Evolutionary conservation across 2,888 invertebrate genomes (phyloP).

Genomic region (Coleophora deauratella): DNA sequence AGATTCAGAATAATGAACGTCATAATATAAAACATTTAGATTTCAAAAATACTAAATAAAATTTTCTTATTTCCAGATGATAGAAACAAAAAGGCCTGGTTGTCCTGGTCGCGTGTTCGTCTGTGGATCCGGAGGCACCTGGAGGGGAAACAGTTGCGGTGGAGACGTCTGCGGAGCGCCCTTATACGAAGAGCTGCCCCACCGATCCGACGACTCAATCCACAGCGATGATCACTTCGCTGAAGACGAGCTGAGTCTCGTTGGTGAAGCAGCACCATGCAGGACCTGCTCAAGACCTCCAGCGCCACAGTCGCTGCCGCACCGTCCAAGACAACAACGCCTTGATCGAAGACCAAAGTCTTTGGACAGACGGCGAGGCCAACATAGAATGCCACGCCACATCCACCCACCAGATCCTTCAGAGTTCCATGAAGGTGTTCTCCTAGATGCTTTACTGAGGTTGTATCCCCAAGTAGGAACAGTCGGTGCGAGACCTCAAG

Average conservation of each 20-base stretch:
- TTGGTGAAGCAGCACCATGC: constrained; percentile 64
- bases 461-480: constrained; percentile 82
- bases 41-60: too few species aligned
- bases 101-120: constrained; percentile 78
- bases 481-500: constrained; percentile 70
- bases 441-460: constrained; percentile 81
- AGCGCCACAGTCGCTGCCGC: constrained; percentile 67
- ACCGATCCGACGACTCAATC: constrained; percentile 72
- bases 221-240: constrained; percentile 90
- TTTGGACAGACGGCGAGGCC: constrained; percentile 65
- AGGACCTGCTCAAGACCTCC: constrained; percentile 67
- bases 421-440: constrained; percentile 86
- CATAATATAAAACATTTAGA: too few species aligned
- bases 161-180: constrained; percentile 76
- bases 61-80: constrained; percentile 76
- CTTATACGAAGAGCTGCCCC: constrained; percentile 86
- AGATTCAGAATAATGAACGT: too few species aligned
- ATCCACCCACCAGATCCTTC: constrained; percentile 82
- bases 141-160: constrained; percentile 72
- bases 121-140: constrained; percentile 72
- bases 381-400: constrained; percentile 62
- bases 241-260: constrained; percentile 83
- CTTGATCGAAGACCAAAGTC: constrained; percentile 73
- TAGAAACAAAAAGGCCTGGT: constrained; percentile 79
- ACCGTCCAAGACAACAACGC: constrained; percentile 75